Conservation (phyloP, 2,888 invertebrate species). For the Carabus problematicus region DNA sequence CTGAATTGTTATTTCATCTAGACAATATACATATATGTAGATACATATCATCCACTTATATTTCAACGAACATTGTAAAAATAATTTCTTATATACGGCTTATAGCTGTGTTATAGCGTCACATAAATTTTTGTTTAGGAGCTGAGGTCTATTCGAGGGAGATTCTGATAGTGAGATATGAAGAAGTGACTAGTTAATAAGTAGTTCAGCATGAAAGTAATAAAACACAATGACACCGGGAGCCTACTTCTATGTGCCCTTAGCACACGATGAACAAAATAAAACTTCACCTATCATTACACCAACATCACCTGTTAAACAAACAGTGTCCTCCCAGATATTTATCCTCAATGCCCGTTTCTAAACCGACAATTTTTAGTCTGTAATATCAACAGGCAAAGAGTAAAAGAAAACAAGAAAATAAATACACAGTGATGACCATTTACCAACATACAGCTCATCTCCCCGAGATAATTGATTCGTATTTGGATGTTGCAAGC, state of each 20-base stretch:
- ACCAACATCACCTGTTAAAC: constrained; percentile 21
- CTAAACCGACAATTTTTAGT: neutral
- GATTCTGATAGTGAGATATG: too few species aligned
- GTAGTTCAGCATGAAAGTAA: constrained; percentile 29
- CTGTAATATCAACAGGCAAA: constrained; percentile 7
- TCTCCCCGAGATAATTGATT: constrained; percentile 34
- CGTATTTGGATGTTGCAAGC: constrained; percentile 26
- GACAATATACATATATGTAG: too few species aligned
- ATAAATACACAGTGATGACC: constrained; percentile 23
- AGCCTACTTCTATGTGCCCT: constrained; percentile 12
- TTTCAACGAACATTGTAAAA: too few species aligned
- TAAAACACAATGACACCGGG: too few species aligned
- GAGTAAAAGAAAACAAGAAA: constrained; percentile 5
- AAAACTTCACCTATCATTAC: constrained; percentile 32
- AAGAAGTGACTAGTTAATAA: constrained; percentile 27
- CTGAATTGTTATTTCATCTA: too few species aligned
- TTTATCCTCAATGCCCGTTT: neutral
- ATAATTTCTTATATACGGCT: too few species aligned
- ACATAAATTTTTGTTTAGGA: too few species aligned
- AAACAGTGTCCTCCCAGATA: constrained; percentile 10
- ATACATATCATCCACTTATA: too few species aligned
- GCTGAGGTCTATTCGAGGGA: too few species aligned
- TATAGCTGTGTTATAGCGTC: too few species aligned
- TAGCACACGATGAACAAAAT: too few species aligned
- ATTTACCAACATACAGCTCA: constrained; percentile 17